phyloP scores from a whole-genome alignment of 2,797 vertebrate species.

The Sarcophilus harrisii region DNA sequence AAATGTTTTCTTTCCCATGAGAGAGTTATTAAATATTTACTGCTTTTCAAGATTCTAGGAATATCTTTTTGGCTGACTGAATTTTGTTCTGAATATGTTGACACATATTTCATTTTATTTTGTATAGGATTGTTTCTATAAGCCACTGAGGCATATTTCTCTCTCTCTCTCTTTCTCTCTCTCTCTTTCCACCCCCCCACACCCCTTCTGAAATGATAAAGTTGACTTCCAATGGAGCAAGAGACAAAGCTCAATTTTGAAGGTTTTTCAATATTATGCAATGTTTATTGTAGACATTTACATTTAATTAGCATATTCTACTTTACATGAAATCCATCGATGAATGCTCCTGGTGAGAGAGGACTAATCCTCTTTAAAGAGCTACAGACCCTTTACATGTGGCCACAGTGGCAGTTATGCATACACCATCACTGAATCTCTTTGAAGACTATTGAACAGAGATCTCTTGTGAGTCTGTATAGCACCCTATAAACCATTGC shows the following conservation, averaged over 20 bases:
- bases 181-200: slow-evolving; percentile 41
- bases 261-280: slow-evolving; percentile 80
- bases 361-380: slow-evolving; percentile 88
- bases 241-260: slow-evolving; percentile 80
- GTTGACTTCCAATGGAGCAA: slow-evolving; percentile 76
- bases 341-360: slow-evolving; percentile 84
- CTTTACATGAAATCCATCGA: slow-evolving; percentile 81
- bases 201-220: slow-evolving; percentile 52
- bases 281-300: slow-evolving; percentile 86
- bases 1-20: slow-evolving; percentile 1
- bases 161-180: slow-evolving; percentile 44
- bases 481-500: slow-evolving; percentile 74
- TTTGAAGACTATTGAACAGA: slow-evolving; percentile 86
- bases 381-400: slow-evolving; percentile 87
- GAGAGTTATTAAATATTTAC: background rate
- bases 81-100: too few species aligned
- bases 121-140: slow-evolving; percentile 34
- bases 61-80: slow-evolving; percentile 5
- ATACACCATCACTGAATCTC: slow-evolving; percentile 79
- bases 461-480: slow-evolving; percentile 82
- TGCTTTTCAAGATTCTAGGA: background rate
- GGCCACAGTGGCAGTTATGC: slow-evolving; percentile 81
- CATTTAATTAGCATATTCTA: slow-evolving; percentile 87
- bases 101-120: slow-evolving; percentile 31
- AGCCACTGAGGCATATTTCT: slow-evolving; percentile 23